Percentiles rank a stretch among this genome's conserved stretches.
Conservation (phyloP, 1,140 invertebrate species). For the Lerema accius region DNA sequence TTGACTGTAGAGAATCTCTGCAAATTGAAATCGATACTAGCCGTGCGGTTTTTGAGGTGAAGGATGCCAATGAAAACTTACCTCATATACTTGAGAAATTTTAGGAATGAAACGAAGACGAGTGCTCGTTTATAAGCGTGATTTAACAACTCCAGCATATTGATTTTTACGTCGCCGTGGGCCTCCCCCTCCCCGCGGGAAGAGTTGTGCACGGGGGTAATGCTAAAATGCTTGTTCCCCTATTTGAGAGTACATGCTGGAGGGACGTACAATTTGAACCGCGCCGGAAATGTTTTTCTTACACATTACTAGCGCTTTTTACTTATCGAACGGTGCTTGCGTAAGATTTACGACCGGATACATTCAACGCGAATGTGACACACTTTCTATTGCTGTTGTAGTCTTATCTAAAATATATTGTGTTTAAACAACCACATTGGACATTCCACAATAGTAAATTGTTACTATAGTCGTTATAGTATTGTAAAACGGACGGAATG, state of each 20-base stretch:
- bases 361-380: conserved; percentile 68
- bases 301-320: conserved; percentile 55
- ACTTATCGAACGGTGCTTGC: conserved; percentile 63
- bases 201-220: conserved; percentile 83
- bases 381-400: conserved; percentile 66
- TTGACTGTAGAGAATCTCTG: neutral
- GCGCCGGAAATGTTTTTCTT: conserved; percentile 57
- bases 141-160: conserved; percentile 89
- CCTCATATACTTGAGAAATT: conserved; percentile 67
- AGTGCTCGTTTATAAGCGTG: conserved; percentile 88
- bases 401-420: conserved; percentile 66
- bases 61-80: conserved; percentile 48
- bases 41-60: neutral
- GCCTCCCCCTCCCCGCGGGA: conserved; percentile 80
- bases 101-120: conserved; percentile 83
- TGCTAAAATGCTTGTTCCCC: conserved; percentile 83
- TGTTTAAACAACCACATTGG: conserved; percentile 41
- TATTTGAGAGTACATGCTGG: conserved; percentile 82
- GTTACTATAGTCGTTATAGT: neutral
- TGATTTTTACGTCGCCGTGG: conserved; percentile 86
- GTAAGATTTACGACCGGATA: conserved; percentile 73
- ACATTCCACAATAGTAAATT: conserved; percentile 12
- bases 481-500: neutral
- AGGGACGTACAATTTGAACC: conserved; percentile 65
- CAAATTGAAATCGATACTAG: conserved; percentile 17